A percentile compares a stretch with the other conserved stretches of the same genome.
Evolutionary conservation across 2,797 vertebrate species (phyloP).

Genomic region (Synanceia verrucosa): DNA sequence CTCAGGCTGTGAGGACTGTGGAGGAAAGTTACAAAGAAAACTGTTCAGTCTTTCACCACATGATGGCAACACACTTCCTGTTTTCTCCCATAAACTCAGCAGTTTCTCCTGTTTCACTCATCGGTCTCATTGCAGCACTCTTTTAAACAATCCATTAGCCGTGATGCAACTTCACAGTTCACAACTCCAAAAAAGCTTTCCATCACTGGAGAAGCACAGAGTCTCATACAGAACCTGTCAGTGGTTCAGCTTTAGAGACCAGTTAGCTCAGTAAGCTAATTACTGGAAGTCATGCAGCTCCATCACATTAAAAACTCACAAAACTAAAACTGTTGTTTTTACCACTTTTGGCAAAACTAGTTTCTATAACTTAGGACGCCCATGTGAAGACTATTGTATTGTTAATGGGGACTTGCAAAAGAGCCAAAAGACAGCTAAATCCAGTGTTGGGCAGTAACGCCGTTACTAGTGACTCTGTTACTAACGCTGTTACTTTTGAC

Average conservation of each 20-base stretch:
- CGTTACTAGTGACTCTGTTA: too few relatives aligned
- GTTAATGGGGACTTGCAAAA: neutral
- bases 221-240: neutral
- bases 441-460: too few relatives aligned
- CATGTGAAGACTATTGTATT: neutral
- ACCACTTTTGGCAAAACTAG: neutral
- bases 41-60: slow-evolving; percentile 41
- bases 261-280: neutral
- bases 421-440: neutral
- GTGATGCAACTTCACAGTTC: slow-evolving; percentile 13
- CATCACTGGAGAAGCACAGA: slow-evolving; percentile 1
- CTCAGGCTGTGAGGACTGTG: neutral
- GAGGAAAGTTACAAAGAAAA: neutral
- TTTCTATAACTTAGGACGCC: neutral
- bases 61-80: slow-evolving; percentile 31
- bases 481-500: too few relatives aligned
- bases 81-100: slow-evolving; percentile 26
- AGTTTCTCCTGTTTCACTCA: slow-evolving; percentile 41
- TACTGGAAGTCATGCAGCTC: neutral
- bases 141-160: slow-evolving; percentile 42
- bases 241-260: neutral
- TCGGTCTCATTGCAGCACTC: slow-evolving; percentile 33
- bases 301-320: neutral
- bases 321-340: neutral
- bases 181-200: slow-evolving; percentile 17